Percentiles rank a stretch among this genome's conserved stretches.
These are phyloP conservation scores for Chymomyza procnemis DNA, from an alignment of 2,888 invertebrate genomes.

Conservation along the genomic window DNA sequence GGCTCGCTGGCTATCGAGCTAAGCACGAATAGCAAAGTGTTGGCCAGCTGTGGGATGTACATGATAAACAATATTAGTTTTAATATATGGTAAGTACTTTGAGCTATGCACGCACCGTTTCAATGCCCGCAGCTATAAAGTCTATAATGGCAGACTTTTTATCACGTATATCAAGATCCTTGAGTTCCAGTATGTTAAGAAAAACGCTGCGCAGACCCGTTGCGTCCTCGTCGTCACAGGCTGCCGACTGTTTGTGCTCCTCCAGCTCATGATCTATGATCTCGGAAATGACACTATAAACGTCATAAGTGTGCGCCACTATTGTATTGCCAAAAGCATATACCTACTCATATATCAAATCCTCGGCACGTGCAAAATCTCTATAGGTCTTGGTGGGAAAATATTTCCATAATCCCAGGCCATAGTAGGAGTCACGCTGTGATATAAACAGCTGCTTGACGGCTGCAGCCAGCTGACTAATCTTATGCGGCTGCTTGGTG, in stretches of 20 bases:
- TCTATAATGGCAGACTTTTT: constrained; percentile 92
- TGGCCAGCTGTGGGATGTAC: constrained; percentile 82
- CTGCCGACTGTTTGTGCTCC: constrained; percentile 80
- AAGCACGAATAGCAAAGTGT: constrained; percentile 88
- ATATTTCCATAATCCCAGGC: constrained; percentile 88
- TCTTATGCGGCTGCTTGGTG: constrained; percentile 81
- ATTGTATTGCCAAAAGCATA: background rate
- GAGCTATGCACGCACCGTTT: constrained; percentile 81
- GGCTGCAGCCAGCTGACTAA: constrained; percentile 84
- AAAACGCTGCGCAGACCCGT: constrained; percentile 86
- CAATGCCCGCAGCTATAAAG: constrained; percentile 92
- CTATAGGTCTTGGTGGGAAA: constrained; percentile 86
- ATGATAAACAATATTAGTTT: constrained; percentile 7
- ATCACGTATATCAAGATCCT: constrained; percentile 86
- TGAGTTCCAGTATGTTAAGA: constrained; percentile 85
- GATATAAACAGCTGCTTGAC: constrained; percentile 88
- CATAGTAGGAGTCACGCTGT: constrained; percentile 89
- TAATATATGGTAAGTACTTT: background rate
- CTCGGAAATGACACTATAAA: constrained; percentile 86
- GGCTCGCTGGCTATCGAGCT: constrained; percentile 86
- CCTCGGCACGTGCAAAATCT: constrained; percentile 86
- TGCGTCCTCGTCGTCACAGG: constrained; percentile 78
- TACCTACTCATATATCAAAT: constrained; percentile 87
- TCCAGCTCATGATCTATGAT: constrained; percentile 85
- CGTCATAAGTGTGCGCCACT: background rate